Evolutionary conservation across 1,140 invertebrate genomes (phyloP), one percentile per base, ranked within the genome.

Genomic region (Heliconius nattereri): DNA sequence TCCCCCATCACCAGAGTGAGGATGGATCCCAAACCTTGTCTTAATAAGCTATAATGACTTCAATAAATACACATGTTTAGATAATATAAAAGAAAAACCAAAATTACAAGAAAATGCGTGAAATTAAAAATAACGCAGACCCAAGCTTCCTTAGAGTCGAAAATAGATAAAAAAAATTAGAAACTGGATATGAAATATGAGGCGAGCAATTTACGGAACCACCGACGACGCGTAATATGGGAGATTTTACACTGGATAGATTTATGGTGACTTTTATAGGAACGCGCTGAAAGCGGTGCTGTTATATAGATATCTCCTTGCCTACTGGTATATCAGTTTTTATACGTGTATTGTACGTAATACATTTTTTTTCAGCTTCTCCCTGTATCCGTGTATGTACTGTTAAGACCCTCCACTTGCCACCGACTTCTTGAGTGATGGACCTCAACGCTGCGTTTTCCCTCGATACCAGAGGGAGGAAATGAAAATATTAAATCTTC

Each of bases 181-280:
- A 66, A 60, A 66, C 20, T 60, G 20, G n/a, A 70, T 66, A 16
- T 37, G 75, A 76, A 76, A 76, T 76, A 70, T 76, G 75, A 76
- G 26, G 54, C 75, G 23, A 76, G 35, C 57, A 76, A 76, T 76
- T 76, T 54, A 40, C 29, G 57, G 13, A 40, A 66, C 75, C 75
- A 26, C 35, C n/a, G 13, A 66, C 60, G 60, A 66, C 26, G 60
- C 19, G 60, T 66, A 29, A 66, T 66, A 29, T 66, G 26, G 26
- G 60, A 66, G 13, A 66, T 66, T 66, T 66, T 66, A 11, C 26
- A 29, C 60, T 66, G 60, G 23, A 29, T n/a, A 66, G 60, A 66
- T 66, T 66, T 66, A 66, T 66, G 13, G 60, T 66, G 60, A 66
- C 60, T 66, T 66, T 66, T 66, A 66, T 66, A 29, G 60, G 26